Base-by-base conservation (phyloP, 2,113 vertebrate species). In the Blennius ocellaris region DNA sequence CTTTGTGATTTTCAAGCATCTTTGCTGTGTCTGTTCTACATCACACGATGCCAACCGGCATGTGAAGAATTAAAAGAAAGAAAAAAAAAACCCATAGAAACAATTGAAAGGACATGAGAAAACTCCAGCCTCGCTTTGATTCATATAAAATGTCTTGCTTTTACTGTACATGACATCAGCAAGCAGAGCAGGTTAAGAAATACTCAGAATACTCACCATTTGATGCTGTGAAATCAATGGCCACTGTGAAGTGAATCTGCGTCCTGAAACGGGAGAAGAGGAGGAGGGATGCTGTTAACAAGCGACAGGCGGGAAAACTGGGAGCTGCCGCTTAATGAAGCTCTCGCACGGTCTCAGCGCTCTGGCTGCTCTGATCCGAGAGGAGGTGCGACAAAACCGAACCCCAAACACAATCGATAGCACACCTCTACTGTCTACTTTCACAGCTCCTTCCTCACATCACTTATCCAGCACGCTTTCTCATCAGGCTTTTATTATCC, bases 221-320 rank as follows among this genome's bases (percentile, higher is more conserved):
- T 83, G 97, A 98, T 11, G 97, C 97, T 0, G 97, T 98, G 91
- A 98, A 98, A 92, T 98, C 97, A 7, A 98, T 98, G 90, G 97
- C 97, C 90, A 98, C 97, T 0, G 97, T 98, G 94, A 98, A 98
- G 93, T 97, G 96, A 92, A 98, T 96, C 91, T 98, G 97, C 60
- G 96, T 97, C 82, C 97, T 98, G 79, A 66, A 87, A 91, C 52
- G 82, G 53, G 84, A 61, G 49, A 70, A 79, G 15, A 70, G 39
- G 10, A 15, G n/a, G 80, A 39, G 80, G 54, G 53, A 72, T 74
- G 44, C 41, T 63, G 69, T 82, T 79, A 80, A 69, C 51, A 84
- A 74, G 83, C 84, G 45, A 38, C 4, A 67, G 77, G 50, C 59
- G 82, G 70, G 43, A 60, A 72, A 76, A 73, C 43, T 51, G 67